phyloP scores from a whole-genome alignment of 1,140 invertebrate species.

The Battus philenor region DNA sequence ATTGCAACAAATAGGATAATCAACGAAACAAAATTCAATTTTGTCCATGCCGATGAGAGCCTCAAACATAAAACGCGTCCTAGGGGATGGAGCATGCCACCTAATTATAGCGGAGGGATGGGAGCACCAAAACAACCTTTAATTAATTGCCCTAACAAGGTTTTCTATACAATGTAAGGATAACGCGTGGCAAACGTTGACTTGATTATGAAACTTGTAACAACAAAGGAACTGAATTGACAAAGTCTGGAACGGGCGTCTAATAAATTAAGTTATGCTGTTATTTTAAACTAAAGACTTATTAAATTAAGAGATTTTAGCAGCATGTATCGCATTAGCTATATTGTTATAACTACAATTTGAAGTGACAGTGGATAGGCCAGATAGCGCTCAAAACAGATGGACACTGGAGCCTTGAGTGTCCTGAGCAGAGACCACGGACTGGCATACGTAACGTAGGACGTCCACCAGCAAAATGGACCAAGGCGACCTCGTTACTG shows the following conservation, averaged over 20 bases:
- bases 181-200: conserved; percentile 16
- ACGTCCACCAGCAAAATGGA: too few relatives aligned
- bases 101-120: conserved; percentile 8
- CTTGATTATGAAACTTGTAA: conserved; percentile 13
- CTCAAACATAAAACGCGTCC: neutral
- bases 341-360: too few relatives aligned
- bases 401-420: too few relatives aligned
- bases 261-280: conserved; percentile 8
- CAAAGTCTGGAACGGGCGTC: neutral
- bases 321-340: too few relatives aligned
- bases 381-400: too few relatives aligned
- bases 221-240: conserved; percentile 13
- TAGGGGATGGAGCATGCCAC: neutral
- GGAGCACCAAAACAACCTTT: conserved; percentile 14
- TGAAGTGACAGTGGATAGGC: too few relatives aligned
- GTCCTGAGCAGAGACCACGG: too few relatives aligned
- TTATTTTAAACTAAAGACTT: conserved; percentile 1
- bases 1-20: conserved; percentile 16
- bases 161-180: conserved; percentile 17
- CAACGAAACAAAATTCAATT: conserved; percentile 14
- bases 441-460: too few relatives aligned
- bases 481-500: too few relatives aligned
- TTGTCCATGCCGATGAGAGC: conserved; percentile 14
- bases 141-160: conserved; percentile 16
- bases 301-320: too few relatives aligned